Evolutionary conservation across 2,113 vertebrate genomes (phyloP), one percentile per base, ranked within the genome.

Genomic region (Phrynocephalus versicolor): DNA sequence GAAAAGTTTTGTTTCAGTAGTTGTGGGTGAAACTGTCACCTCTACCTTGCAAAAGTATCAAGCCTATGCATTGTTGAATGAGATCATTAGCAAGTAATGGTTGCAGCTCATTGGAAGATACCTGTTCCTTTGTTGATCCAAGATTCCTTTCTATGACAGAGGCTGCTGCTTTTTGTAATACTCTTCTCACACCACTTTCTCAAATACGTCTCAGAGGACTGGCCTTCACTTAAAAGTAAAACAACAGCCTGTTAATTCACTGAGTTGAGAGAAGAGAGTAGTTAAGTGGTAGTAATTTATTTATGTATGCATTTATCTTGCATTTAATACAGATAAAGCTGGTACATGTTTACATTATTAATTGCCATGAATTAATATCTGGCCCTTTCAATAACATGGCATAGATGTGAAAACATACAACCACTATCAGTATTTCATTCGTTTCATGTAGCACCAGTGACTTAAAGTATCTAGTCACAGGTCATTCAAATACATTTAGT

Each of bases 391-490:
- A 83, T 73, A 85, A 15, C 37, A 0, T 67, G 65, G 55, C 4
- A 1, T 5, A 2, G 21, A 2, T 21, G 89, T 90, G 77, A 85
- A 88, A 82, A 84, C 84, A 45, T 75, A 19, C 30, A 79, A 1
- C 21, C 81, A 30, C 60, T 67, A 23, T 73, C 0, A 0, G 51
- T 58, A n/a, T 84, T 88, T 91, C 77, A 51, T n/a, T 89, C 87
- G 7, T 72, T 78, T 19, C 41, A 83, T 2, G 79, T 39, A 45
- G 30, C 4, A 27, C 4, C 18, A 45, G 1, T 21, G 30, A 78
- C 21, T 1, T 39, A 37, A 91, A 83, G 58, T 23, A 55, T 14
- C 30, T 0, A 1, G 15, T 78, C 75, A 71, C 82, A 25, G 39
- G 19, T 83, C 9, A 15, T 84, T 88, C 30, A 75, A 78, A 73